Conservation (phyloP, 92 coral and sea anemone genomes). For the Blastomussa wellsi region DNA sequence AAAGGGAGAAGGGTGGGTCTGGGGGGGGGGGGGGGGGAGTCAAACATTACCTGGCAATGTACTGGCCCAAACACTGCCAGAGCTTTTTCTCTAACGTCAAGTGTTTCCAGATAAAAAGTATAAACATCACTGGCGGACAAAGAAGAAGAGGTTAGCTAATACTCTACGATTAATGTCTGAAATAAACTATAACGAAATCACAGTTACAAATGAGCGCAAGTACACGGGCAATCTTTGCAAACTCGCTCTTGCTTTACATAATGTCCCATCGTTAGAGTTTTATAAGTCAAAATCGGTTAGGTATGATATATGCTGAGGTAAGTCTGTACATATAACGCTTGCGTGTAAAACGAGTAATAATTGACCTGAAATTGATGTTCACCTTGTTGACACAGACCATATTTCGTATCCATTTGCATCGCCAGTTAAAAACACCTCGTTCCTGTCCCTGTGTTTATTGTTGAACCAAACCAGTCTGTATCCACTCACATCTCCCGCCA, state of each 20-base stretch:
- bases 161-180: background rate
- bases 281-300: no score
- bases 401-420: slow-evolving; percentile 36
- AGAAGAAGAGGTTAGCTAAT: background rate
- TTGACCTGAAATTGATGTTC: background rate
- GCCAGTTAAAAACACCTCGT: slow-evolving; percentile 26
- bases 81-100: slow-evolving; percentile 20
- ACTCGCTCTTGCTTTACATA: background rate
- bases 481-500: slow-evolving; percentile 28
- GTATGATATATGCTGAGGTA: no score
- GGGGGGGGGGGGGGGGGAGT: background rate
- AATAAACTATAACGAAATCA: background rate
- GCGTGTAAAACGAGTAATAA: background rate
- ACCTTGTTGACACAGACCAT: slow-evolving; percentile 48
- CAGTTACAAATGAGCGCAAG: background rate
- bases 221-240: background rate
- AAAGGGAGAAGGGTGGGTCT: no score
- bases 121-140: slow-evolving; percentile 49
- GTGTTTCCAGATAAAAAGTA: slow-evolving; percentile 48
- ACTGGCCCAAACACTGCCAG: slow-evolving; percentile 33
- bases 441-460: slow-evolving; percentile 19
- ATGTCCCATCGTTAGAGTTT: background rate
- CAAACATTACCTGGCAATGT: slow-evolving; percentile 66
- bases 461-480: slow-evolving; percentile 52
- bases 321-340: no score